Base-by-base conservation (phyloP, 2,888 invertebrate species). In the Mimachlamys varia region DNA sequence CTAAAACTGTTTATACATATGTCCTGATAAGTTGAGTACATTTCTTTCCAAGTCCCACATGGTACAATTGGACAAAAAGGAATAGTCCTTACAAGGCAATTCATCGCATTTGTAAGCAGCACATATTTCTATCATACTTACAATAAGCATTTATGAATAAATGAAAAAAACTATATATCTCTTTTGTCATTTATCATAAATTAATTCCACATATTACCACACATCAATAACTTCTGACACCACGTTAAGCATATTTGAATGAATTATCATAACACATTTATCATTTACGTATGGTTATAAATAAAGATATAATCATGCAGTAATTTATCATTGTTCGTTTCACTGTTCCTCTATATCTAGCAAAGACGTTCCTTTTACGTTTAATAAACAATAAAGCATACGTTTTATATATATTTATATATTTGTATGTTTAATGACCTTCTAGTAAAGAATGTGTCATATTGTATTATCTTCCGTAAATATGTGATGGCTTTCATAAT, bases 251-350 rank as follows among this genome's bases (percentile, higher is more conserved):
- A 27, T 76, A 76, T 76, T 76, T 76, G 76, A 76, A 76, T 76
- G 76, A 76, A 76, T 76, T 76, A 76, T 76, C 76, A 76, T 76
- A 76, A 76, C 33, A 76, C 76, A 76, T 76, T 76, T 76, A 76
- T 76, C 76, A 76, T 76, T 33, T 33, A 76, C 10, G 33, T 76
- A 33, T 76, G 33, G 76, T 76, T 76, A 76, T 76, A 76, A 76
- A 76, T 76, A 76, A 33, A 76, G 76, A 76, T 76, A 76, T 76
- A 76, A 76, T 76, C 76, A 76, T 76, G 76, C 27, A 10, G 76
- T 76, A 76, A 76, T 76, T 76, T 76, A 76, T 76, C 76, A 33
- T 76, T 76, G 76, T 76, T 76, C 76, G 13, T 33, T 76, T 12
- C 33, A 10, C 76, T 33, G 12, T 76, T 13, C 22, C 76, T 7